Evolutionary conservation across 2,797 vertebrate species (phyloP).

Genomic region (Takifugu ocellatus): DNA sequence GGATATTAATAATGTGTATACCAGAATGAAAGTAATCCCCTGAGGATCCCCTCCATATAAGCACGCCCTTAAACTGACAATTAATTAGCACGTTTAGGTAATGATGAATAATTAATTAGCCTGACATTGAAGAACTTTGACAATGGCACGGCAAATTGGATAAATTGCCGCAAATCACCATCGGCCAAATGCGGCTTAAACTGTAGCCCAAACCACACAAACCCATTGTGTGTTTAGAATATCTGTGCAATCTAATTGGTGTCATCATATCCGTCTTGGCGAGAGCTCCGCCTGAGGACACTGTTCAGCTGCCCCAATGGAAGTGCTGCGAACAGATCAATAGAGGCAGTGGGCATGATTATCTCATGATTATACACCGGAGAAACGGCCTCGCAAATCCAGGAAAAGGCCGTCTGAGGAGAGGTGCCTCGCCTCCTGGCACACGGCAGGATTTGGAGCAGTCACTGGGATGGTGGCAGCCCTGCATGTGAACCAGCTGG

Average conservation of each 20-base stretch:
- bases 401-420: conserved; percentile 56
- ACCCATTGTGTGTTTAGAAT: conserved; percentile 50
- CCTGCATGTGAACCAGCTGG: conserved; percentile 63
- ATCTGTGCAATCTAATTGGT: conserved; percentile 57
- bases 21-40: conserved; percentile 55
- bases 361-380: conserved; percentile 61
- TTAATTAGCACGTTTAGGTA: conserved; percentile 64
- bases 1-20: conserved; percentile 55
- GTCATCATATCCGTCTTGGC: conserved; percentile 58
- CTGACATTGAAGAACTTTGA: conserved; percentile 59
- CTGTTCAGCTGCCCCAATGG: conserved; percentile 48
- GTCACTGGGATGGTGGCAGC: conserved; percentile 50
- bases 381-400: conserved; percentile 39
- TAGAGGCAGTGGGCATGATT: conserved; percentile 58
- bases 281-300: conserved; percentile 44
- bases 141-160: conserved; percentile 40
- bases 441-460: conserved; percentile 52
- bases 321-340: conserved; percentile 58
- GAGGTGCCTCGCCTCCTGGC: conserved; percentile 56
- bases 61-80: conserved; percentile 58
- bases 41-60: conserved; percentile 57
- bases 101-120: conserved; percentile 66
- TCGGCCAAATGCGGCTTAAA: conserved; percentile 24
- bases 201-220: conserved; percentile 18
- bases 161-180: conserved; percentile 24